Base-by-base conservation (phyloP, 2,797 vertebrate species). In the Gymnocypris eckloni region DNA sequence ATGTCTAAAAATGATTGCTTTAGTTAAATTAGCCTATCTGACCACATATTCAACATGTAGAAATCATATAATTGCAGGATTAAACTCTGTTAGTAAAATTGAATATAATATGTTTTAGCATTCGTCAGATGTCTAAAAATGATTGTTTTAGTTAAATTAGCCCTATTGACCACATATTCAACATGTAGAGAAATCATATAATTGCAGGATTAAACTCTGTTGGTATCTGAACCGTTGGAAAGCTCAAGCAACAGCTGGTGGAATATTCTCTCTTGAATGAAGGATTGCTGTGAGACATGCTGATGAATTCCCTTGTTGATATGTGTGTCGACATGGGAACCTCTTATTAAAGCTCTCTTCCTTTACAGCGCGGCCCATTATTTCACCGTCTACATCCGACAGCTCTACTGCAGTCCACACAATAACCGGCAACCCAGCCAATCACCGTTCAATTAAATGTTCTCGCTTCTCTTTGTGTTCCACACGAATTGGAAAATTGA, bases 391-490 rank as follows among this genome's bases (percentile, higher is more conserved):
- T 84, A 81, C 85, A 87, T 79, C 41, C 70, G 83, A 87, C 66
- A 80, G 41, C 79, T 70, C 83, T 56, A 84, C 86, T 54, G 78
- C 33, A 39, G 75, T 83, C 80, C 4, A 22, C 59, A 87, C 89
- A 91, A 90, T 89, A 33, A 84, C 54, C 43, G 16, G 77, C 77
- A 73, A 73, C 84, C 79, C 73, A 64, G 73, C 83, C 87, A 59
- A 86, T 90, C 81, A 85, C 82, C 71, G 86, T 89, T 90, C 89
- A 89, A 92, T 91, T 89, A 91, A 90, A 86, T 86, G 86, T 59
- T 79, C 86, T 82, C 37, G 82, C 76, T 89, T 80, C 52, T 83
- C 83, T 90, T 89, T 89, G 88, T 88, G 86, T 56, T 75, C 71
- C 70, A 77, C 77, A 59, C 28, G 10, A 64, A 64, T 76, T 84